Evolutionary conservation across 2,797 vertebrate species (phyloP), one percentile per base, ranked within the genome.

Genomic region (Scyliorhinus canicula): DNA sequence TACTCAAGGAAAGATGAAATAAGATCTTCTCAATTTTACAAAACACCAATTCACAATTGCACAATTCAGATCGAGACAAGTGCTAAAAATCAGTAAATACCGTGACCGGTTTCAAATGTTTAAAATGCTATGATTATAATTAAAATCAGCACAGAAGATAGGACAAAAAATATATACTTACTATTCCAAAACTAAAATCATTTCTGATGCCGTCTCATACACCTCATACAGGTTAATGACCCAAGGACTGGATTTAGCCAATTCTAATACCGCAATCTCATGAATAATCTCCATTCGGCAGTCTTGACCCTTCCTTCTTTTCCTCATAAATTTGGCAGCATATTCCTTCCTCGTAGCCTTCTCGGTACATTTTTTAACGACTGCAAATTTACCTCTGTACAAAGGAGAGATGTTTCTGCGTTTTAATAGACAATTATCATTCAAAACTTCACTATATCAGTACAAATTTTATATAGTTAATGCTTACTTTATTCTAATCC

Each of bases 261-360:
- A 95, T 96, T 99, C 98, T 26, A 99, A 97, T 50, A 99, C 98
- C 0, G 98, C 98, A 9, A 99, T 98, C 96, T 99, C 98, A 0
- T 99, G 98, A 95, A 99, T 97, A 97, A 99, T 98, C 95, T 99
- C 98, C 96, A 97, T 97, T 57, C 98, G 97, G 96, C 98, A 99
- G 95, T 99, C 98, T 96, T 98, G 98, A 71, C 98, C 98, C 97
- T 99, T 99, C 96, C 98, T 98, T 96, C 98, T 97, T 97, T 99
- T 99, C 96, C 98, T 98, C 98, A 99, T 98, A 96, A 99, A 99
- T 96, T 99, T 99, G n/a, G 98, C 98, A 21, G 98, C 98, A 95
- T 98, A 99, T 95, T 98, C 98, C 95, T 96, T 98, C 40, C 98
- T 98, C 0, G 98, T 97, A 95, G 97, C 97, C 96, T 98, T 99